These are phyloP conservation scores for Rhodinocichla rosea DNA, from an alignment of 2,113 vertebrate species.

Conservation along the genomic window DNA sequence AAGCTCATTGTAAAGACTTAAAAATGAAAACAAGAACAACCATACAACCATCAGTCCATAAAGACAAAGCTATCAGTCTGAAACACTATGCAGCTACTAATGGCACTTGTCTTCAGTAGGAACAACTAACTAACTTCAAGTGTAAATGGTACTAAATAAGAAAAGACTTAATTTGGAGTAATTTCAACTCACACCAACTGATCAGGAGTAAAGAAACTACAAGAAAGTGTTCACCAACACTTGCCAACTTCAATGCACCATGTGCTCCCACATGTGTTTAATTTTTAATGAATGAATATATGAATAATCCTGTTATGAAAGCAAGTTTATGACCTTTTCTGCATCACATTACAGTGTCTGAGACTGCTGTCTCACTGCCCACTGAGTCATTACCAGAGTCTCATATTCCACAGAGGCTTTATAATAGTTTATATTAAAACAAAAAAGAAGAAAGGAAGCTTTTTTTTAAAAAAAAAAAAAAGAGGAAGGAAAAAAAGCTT, in stretches of 20 bases:
- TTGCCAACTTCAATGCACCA: background rate
- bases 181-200: background rate
- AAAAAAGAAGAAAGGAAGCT: background rate
- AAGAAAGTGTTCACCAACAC: background rate
- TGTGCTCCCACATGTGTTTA: background rate
- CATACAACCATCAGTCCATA: background rate
- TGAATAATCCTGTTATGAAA: conserved; percentile 35
- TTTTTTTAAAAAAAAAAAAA: background rate
- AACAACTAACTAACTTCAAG: background rate
- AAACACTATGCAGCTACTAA: background rate
- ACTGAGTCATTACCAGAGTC: conserved; percentile 1
- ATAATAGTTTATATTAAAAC: background rate
- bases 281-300: conserved; percentile 67
- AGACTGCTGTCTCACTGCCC: conserved; percentile 9
- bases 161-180: background rate
- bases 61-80: background rate
- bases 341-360: background rate
- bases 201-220: background rate
- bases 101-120: background rate
- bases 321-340: conserved; percentile 19
- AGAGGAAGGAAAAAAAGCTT: background rate
- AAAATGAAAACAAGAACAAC: background rate
- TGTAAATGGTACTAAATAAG: background rate
- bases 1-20: background rate
- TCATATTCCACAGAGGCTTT: background rate